Evolutionary conservation across 2,888 invertebrate species (phyloP), one percentile per base, ranked within the genome.

Genomic region (Tachina grossa): DNA sequence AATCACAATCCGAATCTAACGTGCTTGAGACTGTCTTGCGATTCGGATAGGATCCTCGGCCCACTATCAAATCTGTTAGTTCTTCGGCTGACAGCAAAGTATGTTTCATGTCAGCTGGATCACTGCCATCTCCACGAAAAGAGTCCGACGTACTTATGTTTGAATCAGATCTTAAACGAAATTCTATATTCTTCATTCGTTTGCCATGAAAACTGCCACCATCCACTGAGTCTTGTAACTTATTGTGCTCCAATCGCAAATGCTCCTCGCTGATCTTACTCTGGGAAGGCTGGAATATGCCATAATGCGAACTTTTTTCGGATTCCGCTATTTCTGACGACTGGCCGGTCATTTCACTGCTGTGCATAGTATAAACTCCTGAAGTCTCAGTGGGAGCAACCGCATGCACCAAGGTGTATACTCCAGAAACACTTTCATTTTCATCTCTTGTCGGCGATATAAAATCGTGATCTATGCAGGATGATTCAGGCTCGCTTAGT

Each of bases 81-180:
- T 97, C 97, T 90, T 96, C 96, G 9, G 97, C 97, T 47, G 97
- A 96, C 10, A 97, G 93, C 79, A 96, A 93, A 31, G 96, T 95
- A 87, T 96, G 96, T 88, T 95, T 95, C 87, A 94, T 95, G 90
- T 96, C 96, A 1, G 97, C 96, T 4, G 97, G 97, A 92, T 97
- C 97, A 90, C 97, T 97, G n/a, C 97, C 97, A 89, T 97, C 97
- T 4, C 97, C 97, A 66, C 97, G 95, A 91, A 97, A 97, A 69
- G 97, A 97, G 31, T 95, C 95, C 45, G 95, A 94, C n/a, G 95
- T 95, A 91, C 97, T 97, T 1, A 96, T 94, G 88, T 96, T 96
- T 2, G 97, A 97, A 90, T 97, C 96, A 55, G 96, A 96, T 78
- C 96, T 93, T 90, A 95, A 93, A 81, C 96, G 93, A 90, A 95